These are phyloP conservation scores for Dromas ardeola DNA, from an alignment of 2,113 vertebrate species.

Conservation along the genomic window DNA sequence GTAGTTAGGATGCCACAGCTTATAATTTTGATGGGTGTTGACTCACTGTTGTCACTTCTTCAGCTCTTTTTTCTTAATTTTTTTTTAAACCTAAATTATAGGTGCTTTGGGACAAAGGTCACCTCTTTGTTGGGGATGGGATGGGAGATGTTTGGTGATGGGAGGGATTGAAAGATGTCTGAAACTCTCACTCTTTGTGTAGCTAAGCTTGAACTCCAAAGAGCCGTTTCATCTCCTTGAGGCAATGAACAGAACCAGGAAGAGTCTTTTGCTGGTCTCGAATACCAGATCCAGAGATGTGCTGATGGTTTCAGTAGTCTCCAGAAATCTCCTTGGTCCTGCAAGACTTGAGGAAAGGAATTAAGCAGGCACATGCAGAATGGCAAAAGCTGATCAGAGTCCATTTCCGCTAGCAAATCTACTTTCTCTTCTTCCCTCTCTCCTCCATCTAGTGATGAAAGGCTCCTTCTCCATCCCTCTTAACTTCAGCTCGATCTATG, in stretches of 20 bases:
- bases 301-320: neutral
- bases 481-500: slow-evolving; percentile 66
- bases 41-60: neutral
- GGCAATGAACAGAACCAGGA: neutral
- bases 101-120: neutral
- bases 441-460: slow-evolving; percentile 63
- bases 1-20: neutral
- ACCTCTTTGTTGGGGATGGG: neutral
- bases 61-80: neutral
- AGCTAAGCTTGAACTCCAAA: neutral
- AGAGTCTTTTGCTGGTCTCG: neutral
- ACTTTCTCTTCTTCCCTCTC: neutral
- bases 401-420: neutral
- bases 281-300: neutral
- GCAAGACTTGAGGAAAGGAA: neutral
- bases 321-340: neutral
- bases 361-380: neutral
- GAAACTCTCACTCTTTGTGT: neutral
- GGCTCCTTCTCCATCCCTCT: slow-evolving; percentile 76
- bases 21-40: neutral
- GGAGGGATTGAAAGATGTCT: neutral
- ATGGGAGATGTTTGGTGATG: neutral
- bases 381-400: neutral
- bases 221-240: neutral
- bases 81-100: neutral